Evolutionary conservation across 2,113 vertebrate genomes (phyloP).

Genomic region (Podiceps cristatus): DNA sequence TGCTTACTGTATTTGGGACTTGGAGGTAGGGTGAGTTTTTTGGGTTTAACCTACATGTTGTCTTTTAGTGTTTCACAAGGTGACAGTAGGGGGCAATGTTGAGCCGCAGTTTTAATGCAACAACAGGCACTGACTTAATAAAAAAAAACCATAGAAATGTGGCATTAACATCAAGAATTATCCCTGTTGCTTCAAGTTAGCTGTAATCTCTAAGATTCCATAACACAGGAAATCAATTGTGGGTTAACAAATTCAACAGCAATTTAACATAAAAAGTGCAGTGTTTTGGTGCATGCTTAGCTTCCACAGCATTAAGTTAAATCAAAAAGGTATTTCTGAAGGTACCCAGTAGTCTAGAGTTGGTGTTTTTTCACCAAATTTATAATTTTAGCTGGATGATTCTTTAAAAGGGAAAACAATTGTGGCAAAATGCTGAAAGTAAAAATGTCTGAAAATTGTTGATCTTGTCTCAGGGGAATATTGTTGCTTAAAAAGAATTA

Average conservation of each 20-base stretch:
- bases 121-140: not conserved
- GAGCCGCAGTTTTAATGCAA: slow-evolving; percentile 73
- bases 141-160: slow-evolving; percentile 62
- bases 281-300: slow-evolving; percentile 69
- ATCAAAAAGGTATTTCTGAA: slow-evolving; percentile 54
- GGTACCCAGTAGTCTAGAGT: not conserved
- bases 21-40: not conserved
- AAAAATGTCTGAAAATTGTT: not conserved
- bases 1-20: not conserved
- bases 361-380: not conserved
- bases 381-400: slow-evolving; percentile 7
- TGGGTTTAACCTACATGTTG: not conserved
- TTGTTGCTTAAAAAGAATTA: not conserved
- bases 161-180: slow-evolving; percentile 77
- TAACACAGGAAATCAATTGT: slow-evolving; percentile 82
- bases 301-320: slow-evolving; percentile 69
- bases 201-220: slow-evolving; percentile 79
- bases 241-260: slow-evolving; percentile 84
- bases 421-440: not conserved
- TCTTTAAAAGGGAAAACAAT: not conserved
- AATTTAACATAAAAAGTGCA: slow-evolving; percentile 79
- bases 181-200: slow-evolving; percentile 80
- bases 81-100: slow-evolving; percentile 93
- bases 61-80: not conserved
- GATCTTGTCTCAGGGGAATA: not conserved